Conservation (phyloP, 2,113 vertebrate species). For the Gymnogyps californianus region DNA sequence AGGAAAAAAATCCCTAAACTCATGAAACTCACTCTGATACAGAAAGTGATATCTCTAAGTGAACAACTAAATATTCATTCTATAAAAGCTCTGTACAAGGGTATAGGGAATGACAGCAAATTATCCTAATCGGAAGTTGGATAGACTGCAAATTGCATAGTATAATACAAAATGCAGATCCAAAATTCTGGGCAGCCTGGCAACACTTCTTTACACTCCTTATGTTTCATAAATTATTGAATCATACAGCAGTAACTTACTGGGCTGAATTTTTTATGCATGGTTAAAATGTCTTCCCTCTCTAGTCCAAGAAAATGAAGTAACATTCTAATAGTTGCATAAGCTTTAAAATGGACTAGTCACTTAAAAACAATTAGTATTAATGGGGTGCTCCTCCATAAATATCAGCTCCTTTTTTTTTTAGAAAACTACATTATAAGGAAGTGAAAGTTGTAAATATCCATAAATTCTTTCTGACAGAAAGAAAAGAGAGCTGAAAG, state of each 20-base stretch:
- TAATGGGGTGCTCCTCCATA: background rate
- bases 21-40: background rate
- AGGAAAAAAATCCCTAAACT: background rate
- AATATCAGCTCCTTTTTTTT: background rate
- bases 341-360: background rate
- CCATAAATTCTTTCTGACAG: background rate
- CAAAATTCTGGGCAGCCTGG: background rate
- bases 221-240: slow-evolving; percentile 23
- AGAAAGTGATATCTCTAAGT: background rate
- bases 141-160: background rate
- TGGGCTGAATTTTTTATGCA: background rate
- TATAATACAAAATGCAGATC: background rate
- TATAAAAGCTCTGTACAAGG: background rate
- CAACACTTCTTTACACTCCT: background rate
- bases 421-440: background rate
- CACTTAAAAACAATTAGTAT: background rate
- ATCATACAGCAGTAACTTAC: background rate
- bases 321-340: background rate
- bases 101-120: background rate
- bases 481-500: background rate
- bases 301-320: background rate
- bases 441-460: background rate
- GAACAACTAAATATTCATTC: background rate
- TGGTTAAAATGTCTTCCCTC: background rate
- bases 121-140: background rate